Evolutionary conservation across 1,140 invertebrate species (phyloP).

Genomic region (Apocrypta bakeri): DNA sequence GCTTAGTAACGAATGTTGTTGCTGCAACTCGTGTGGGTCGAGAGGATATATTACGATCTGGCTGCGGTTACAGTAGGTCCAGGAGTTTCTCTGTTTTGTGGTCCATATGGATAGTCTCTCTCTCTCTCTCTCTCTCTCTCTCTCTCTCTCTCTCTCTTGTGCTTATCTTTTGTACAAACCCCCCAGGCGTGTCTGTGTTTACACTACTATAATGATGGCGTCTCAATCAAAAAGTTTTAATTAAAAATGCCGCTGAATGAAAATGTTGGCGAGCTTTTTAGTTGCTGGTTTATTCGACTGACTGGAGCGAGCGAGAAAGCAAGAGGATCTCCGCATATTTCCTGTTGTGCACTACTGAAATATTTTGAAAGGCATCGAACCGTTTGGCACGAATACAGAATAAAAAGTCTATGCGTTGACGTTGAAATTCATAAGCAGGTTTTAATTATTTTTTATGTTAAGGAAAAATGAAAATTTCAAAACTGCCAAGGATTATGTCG

Average conservation of each 20-base stretch:
- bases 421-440: neutral
- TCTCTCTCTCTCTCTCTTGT: neutral
- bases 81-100: constrained; percentile 29
- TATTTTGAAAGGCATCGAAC: neutral
- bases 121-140: neutral
- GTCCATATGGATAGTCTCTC: neutral
- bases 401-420: neutral
- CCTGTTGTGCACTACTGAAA: neutral
- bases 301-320: neutral
- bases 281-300: neutral
- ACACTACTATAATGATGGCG: constrained; percentile 33
- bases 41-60: constrained; percentile 56
- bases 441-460: neutral
- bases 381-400: neutral
- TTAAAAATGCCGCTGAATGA: constrained; percentile 26
- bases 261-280: neutral
- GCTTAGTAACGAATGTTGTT: constrained; percentile 33
- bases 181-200: constrained; percentile 11
- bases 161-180: constrained; percentile 33
- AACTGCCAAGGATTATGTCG: neutral
- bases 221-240: constrained; percentile 46
- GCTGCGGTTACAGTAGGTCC: constrained; percentile 1
- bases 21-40: constrained; percentile 9
- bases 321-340: too few relatives aligned
- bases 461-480: neutral